Percentiles rank a stretch among this genome's conserved stretches.
Evolutionary conservation across 2,888 invertebrate genomes (phyloP).

Genomic region (Nemoura dubitans): DNA sequence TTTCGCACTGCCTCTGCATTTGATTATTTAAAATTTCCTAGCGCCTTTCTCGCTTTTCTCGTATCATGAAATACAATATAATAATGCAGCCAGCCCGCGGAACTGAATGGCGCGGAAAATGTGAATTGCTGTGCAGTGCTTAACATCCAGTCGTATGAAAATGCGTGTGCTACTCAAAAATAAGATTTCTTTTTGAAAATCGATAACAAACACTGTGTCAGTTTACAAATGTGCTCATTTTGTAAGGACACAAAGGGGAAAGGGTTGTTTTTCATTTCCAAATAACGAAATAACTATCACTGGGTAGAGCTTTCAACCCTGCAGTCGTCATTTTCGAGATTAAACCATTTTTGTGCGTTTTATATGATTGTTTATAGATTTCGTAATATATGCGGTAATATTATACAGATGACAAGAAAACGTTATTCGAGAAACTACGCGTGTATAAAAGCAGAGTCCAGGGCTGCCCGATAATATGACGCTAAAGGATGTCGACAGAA

Average conservation of each 20-base stretch:
- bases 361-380: neutral
- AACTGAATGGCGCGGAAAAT: slow-evolving; percentile 12
- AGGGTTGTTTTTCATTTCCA: too few species aligned
- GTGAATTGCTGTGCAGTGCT: neutral
- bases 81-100: neutral
- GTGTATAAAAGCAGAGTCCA: neutral
- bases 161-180: neutral
- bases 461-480: neutral
- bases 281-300: too few species aligned
- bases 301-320: too few species aligned
- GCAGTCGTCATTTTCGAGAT: too few species aligned
- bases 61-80: neutral
- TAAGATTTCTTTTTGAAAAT: neutral
- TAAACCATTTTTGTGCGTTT: too few species aligned
- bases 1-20: neutral
- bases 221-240: too few species aligned
- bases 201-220: neutral
- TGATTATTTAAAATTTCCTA: neutral
- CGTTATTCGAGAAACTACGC: neutral
- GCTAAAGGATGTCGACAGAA: neutral
- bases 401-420: neutral
- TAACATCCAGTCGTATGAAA: neutral
- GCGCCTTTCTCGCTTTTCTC: neutral
- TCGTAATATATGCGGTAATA: too few species aligned
- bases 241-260: too few species aligned